A percentile compares a stretch with the other conserved stretches of the same genome.
Evolutionary conservation across 2,888 invertebrate species (phyloP).

Genomic region (Tromatobia lineatoria): DNA sequence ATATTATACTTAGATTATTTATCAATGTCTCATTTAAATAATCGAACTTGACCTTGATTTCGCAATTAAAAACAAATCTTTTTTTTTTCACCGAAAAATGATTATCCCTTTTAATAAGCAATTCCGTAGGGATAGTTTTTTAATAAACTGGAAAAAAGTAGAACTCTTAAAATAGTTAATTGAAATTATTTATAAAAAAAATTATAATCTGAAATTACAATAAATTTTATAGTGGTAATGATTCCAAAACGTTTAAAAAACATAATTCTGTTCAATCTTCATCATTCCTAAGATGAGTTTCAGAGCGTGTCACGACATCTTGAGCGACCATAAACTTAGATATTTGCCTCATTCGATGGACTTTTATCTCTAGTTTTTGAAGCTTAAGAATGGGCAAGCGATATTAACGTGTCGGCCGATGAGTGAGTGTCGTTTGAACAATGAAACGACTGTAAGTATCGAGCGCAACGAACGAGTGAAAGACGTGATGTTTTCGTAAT

Average conservation of each 20-base stretch:
- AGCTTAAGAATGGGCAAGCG: not conserved
- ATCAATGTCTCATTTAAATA: no score
- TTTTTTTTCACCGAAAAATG: not conserved
- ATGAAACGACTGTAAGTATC: constrained; percentile 48
- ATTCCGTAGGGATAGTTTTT: not conserved
- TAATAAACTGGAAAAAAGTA: not conserved
- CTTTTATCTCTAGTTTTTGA: constrained; percentile 12
- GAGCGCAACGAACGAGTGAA: constrained; percentile 49
- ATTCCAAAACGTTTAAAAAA: not conserved
- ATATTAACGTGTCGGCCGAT: constrained; percentile 5
- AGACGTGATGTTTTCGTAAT: constrained; percentile 21
- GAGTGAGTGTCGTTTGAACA: constrained; percentile 21
- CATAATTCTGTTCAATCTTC: not conserved
- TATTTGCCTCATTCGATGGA: not conserved
- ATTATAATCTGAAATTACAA: not conserved
- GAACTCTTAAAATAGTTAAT: not conserved
- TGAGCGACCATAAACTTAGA: not conserved
- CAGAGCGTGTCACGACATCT: not conserved
- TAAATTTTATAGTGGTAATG: not conserved
- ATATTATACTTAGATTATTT: no score
- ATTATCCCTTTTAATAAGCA: not conserved
- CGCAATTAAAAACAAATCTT: no score
- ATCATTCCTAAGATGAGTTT: not conserved
- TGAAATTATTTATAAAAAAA: not conserved
- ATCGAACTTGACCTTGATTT: no score